phyloP scores from a whole-genome alignment of 2,113 vertebrate genomes.

The Pica pica region DNA sequence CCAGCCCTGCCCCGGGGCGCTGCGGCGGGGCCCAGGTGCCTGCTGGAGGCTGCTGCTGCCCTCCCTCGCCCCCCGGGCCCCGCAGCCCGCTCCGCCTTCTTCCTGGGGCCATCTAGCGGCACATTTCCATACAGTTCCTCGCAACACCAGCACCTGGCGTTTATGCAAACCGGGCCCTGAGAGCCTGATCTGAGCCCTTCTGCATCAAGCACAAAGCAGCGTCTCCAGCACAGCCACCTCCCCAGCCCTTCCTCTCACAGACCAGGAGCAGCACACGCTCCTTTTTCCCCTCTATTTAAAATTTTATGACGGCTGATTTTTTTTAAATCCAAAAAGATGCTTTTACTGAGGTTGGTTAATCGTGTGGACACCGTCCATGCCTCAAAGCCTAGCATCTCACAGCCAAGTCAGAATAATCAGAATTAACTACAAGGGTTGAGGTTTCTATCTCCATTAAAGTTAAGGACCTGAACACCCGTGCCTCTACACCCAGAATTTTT shows the following conservation, averaged over 20 bases:
- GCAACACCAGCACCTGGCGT: accelerated
- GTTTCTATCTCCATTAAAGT: background rate
- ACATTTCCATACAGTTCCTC: background rate
- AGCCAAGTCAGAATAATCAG: background rate
- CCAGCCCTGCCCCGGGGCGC: background rate
- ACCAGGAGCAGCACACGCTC: background rate
- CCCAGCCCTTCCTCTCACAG: background rate
- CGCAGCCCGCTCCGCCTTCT: background rate
- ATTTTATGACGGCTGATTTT: accelerated
- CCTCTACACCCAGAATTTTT: background rate
- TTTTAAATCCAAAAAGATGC: background rate
- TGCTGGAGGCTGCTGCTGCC: background rate
- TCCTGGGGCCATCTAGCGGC: constrained; percentile 63
- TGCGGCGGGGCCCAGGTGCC: background rate
- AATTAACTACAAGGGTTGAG: background rate
- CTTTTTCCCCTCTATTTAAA: background rate
- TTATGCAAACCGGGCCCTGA: background rate
- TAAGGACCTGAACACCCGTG: background rate
- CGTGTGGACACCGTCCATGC: accelerated
- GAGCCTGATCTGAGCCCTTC: background rate
- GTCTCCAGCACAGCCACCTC: background rate
- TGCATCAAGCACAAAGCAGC: background rate
- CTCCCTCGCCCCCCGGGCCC: background rate
- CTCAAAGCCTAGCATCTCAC: background rate
- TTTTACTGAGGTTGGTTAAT: background rate